A percentile compares a stretch with the other conserved stretches of the same genome.
phyloP scores from a whole-genome alignment of 2,888 invertebrate genomes.

The Bedellia somnulentella region DNA sequence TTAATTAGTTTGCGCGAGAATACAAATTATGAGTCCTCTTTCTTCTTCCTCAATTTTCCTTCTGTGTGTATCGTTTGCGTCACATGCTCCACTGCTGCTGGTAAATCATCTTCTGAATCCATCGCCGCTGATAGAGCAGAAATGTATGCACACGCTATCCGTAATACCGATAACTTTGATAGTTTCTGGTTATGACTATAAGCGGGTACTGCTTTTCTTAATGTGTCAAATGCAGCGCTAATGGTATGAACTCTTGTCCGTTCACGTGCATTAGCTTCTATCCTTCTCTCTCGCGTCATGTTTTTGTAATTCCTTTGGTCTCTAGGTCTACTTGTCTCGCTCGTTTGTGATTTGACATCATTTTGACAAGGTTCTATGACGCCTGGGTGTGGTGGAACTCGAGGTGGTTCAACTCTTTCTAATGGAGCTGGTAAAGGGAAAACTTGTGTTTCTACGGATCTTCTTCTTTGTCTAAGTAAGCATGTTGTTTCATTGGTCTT shows the following conservation, averaged over 20 bases:
- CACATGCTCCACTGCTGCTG: slow-evolving; percentile 82
- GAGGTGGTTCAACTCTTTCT: slow-evolving; percentile 22
- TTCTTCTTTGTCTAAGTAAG: slow-evolving; percentile 30
- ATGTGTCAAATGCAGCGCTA: slow-evolving; percentile 91
- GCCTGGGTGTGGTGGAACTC: slow-evolving; percentile 59
- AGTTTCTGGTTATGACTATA: slow-evolving; percentile 93
- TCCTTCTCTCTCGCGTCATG: slow-evolving; percentile 89
- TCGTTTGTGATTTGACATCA: slow-evolving; percentile 14
- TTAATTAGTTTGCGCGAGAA: no score
- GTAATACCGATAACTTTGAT: slow-evolving; percentile 87
- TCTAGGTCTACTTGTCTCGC: slow-evolving; percentile 24
- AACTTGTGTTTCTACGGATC: slow-evolving; percentile 30
- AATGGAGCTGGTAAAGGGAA: slow-evolving; percentile 21
- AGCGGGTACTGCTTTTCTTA: slow-evolving; percentile 82
- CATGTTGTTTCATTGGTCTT: slow-evolving; percentile 32
- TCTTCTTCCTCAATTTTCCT: slow-evolving; percentile 84
- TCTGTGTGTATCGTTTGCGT: slow-evolving; percentile 91
- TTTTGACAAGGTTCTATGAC: slow-evolving; percentile 26
- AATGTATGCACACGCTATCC: slow-evolving; percentile 93
- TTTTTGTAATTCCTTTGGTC: slow-evolving; percentile 92
- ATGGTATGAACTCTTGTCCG: slow-evolving; percentile 93
- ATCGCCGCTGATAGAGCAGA: slow-evolving; percentile 79
- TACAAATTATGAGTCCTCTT: slow-evolving; percentile 72
- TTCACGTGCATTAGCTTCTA: slow-evolving; percentile 93
- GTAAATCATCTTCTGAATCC: slow-evolving; percentile 67